Base-by-base conservation (phyloP, 2,113 vertebrate genomes). In the Jaculus jaculus region DNA sequence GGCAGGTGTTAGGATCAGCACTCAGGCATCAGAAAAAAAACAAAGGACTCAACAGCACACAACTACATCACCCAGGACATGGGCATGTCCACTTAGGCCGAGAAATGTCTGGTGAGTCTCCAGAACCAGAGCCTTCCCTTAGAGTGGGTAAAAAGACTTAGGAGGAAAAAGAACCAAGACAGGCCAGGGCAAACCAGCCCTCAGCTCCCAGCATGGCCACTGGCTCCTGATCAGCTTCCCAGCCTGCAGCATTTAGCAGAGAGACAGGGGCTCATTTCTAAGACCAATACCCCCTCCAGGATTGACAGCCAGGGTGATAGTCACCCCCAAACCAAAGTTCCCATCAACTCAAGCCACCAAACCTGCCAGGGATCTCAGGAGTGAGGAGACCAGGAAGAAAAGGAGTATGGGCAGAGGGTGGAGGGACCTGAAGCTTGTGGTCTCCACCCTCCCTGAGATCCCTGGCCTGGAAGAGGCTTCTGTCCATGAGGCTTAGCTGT, bases 381-480 rank as follows among this genome's bases (percentile, higher is more conserved):
- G 20, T 0, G 0, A 39, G 5, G 8, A 4, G 17, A 15, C 21
- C 3, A 60, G 37, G 16, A 3, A 60, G 37, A 12, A 3, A 9
- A 26, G 17, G 75, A 37, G 72, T 65, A 66, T 0, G 0, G 6
- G 24, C 28, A 39, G 7, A 28, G 26, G 68, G 42, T 20, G 30
- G 28, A 71, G 71, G 73, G 73, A 21, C 65, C 51, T 37, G 58
- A 63, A 9, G 32, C 12, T 51, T 32, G 21, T 30, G 61, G 58
- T 74, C 92, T 23, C 87, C 71, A 32, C 68, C 73, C 89, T 92
- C 63, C 34, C 51, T 30, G 0, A 10, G 63, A 71, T 94, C 75
- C 58, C 65, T 9, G 65, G 85, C 85, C 84, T 94, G 80, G 94
- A 97, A 92, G 93, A 97, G 63, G 93, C 92, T 89, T 89, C 90